A percentile compares a stretch with the other conserved stretches of the same genome.
These are phyloP conservation scores for Cactoblastis cactorum DNA, from an alignment of 2,888 invertebrate species.

Conservation along the genomic window DNA sequence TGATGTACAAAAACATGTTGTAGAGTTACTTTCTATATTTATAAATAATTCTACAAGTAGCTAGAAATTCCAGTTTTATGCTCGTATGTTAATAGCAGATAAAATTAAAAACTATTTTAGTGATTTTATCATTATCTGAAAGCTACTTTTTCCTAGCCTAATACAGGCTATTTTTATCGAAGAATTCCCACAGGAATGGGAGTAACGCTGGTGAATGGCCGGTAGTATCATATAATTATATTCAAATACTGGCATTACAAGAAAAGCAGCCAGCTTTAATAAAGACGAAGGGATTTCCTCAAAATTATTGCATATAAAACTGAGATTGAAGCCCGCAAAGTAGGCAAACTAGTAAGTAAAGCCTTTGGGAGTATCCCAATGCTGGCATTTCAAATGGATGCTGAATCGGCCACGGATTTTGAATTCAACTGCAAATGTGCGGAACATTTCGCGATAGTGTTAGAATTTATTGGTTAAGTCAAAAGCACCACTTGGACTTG, in stretches of 20 bases:
- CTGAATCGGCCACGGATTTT: conserved; percentile 26
- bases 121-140: no score
- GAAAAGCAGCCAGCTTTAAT: not conserved
- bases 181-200: no score
- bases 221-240: not conserved
- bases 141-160: no score
- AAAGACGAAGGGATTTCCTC: not conserved
- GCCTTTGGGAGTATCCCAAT: conserved; percentile 16
- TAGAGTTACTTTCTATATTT: no score
- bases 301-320: conserved; percentile 1
- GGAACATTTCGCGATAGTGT: conserved; percentile 44
- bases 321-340: conserved; percentile 13
- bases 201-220: no score
- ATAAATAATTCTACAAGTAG: no score
- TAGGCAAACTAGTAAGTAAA: conserved; percentile 17
- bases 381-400: conserved; percentile 20
- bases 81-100: no score
- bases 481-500: conserved; percentile 30
- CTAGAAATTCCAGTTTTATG: no score
- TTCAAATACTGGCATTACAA: no score
- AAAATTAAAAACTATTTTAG: no score
- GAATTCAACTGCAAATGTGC: conserved; percentile 32
- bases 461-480: conserved; percentile 46
- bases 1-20: no score
- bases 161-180: no score